Evolutionary conservation across 2,888 invertebrate genomes (phyloP).

Genomic region (Crossocerus cetratus): DNA sequence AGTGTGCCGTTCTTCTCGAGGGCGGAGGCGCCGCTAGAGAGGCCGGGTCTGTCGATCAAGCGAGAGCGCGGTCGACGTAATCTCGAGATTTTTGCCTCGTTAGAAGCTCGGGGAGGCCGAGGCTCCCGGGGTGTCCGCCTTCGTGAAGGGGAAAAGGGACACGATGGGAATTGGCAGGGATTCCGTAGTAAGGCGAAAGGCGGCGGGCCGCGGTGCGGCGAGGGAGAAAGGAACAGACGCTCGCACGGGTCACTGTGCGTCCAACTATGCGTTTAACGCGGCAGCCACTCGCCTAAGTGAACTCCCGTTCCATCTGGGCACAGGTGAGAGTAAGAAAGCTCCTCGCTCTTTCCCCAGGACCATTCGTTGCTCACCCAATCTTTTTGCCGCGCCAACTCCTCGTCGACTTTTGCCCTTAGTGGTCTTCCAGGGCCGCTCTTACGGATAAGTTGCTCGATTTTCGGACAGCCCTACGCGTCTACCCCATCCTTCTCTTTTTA

Average conservation of each 20-base stretch:
- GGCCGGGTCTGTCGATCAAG: slow-evolving; percentile 49
- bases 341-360: not conserved
- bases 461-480: no score
- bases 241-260: slow-evolving; percentile 35
- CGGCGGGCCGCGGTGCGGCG: not conserved
- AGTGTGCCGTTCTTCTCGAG: not conserved
- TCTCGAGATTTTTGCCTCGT: slow-evolving; percentile 53
- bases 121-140: slow-evolving; percentile 7
- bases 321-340: not conserved
- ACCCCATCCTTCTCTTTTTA: no score
- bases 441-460: no score
- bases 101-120: slow-evolving; percentile 30
- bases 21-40: slow-evolving; percentile 34
- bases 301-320: not conserved
- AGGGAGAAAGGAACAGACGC: slow-evolving; percentile 20
- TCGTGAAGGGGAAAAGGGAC: slow-evolving; percentile 13
- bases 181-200: not conserved
- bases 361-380: not conserved
- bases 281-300: slow-evolving; percentile 2
- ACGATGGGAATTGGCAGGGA: slow-evolving; percentile 39
- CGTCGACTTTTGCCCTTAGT: not conserved
- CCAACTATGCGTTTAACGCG: slow-evolving; percentile 33
- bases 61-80: slow-evolving; percentile 33
- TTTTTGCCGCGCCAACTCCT: not conserved
- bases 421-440: not conserved